A percentile compares a stretch with the other conserved stretches of the same genome.
phyloP scores from a whole-genome alignment of 2,113 vertebrate genomes.

The Okapia johnstoni region DNA sequence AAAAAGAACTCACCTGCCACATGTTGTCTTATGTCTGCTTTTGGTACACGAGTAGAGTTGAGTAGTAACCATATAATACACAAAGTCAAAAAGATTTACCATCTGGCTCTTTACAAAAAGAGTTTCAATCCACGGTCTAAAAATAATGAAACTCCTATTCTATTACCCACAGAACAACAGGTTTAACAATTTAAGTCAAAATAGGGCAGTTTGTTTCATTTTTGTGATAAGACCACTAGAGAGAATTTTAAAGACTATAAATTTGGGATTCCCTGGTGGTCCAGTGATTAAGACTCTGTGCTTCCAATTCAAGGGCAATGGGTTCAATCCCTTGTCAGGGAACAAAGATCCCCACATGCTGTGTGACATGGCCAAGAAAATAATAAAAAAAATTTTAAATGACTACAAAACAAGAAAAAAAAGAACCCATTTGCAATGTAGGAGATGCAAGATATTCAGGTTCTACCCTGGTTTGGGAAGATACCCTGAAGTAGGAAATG shows the following conservation, averaged over 20 bases:
- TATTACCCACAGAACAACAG: neutral
- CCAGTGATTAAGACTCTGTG: neutral
- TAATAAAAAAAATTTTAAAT: neutral
- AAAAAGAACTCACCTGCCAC: neutral
- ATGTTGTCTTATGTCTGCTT: neutral
- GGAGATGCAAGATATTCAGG: neutral
- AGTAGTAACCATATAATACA: neutral
- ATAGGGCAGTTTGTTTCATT: neutral
- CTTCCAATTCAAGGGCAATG: neutral
- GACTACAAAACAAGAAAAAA: neutral
- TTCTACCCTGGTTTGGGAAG: neutral
- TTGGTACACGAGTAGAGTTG: neutral
- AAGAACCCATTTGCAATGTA: neutral
- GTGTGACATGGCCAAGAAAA: neutral
- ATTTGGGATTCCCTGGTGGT: neutral
- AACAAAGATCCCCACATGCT: neutral
- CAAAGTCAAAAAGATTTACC: neutral
- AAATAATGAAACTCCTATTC: neutral
- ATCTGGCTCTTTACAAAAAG: neutral
- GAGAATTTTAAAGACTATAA: neutral
- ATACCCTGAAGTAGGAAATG: neutral
- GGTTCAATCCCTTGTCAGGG: neutral
- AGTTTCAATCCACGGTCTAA: neutral
- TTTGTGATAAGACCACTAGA: neutral
- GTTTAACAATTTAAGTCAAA: neutral